Percentiles rank a stretch among this genome's conserved stretches.
Evolutionary conservation across 1,140 invertebrate genomes (phyloP).

Genomic region (Saccostrea glomerata): DNA sequence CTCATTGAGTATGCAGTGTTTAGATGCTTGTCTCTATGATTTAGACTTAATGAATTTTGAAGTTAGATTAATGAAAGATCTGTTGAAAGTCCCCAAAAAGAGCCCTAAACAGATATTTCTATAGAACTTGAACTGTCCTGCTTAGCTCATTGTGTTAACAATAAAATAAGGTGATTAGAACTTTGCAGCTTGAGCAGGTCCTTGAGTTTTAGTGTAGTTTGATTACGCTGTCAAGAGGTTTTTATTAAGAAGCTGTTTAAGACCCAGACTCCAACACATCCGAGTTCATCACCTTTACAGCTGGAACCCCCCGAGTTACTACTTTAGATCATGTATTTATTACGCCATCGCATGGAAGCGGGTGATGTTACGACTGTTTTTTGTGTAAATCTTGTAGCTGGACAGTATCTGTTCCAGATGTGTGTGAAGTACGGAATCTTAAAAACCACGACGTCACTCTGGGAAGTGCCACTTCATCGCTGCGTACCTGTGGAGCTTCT

Average conservation of each 20-base stretch:
- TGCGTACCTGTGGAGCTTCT: neutral
- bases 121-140: slow-evolving; percentile 5
- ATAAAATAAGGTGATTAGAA: slow-evolving; percentile 32
- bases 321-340: slow-evolving; percentile 7
- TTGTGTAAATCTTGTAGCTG: neutral
- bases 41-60: neutral
- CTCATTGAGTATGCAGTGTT: neutral
- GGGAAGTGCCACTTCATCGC: neutral
- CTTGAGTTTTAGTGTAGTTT: slow-evolving; percentile 1
- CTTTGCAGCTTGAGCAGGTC: neutral
- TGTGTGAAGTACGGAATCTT: slow-evolving; percentile 22
- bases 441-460: neutral
- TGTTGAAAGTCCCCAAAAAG: neutral
- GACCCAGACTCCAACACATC: neutral
- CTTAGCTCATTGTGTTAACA: slow-evolving; percentile 19
- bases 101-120: neutral
- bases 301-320: neutral
- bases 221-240: neutral
- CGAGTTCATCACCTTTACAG: neutral
- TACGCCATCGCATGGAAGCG: neutral
- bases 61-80: neutral
- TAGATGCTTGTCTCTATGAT: neutral
- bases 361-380: neutral
- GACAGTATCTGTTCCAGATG: slow-evolving; percentile 29
- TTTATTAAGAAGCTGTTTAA: neutral